Evolutionary conservation across 2,113 vertebrate species (phyloP).

Genomic region (Xiphorhynchus elegans): DNA sequence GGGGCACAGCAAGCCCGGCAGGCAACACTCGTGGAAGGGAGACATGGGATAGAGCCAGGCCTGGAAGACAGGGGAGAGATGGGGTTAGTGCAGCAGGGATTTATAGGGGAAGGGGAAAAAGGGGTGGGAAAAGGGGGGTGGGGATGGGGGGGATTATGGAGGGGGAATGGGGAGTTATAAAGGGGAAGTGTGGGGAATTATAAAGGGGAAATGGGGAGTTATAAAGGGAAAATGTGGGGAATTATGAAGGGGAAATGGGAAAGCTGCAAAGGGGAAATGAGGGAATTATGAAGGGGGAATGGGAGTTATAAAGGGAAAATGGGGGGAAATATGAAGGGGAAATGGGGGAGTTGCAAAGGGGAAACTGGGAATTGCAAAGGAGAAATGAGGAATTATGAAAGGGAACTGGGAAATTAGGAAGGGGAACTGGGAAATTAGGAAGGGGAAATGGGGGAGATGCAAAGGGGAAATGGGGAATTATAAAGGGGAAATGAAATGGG

Average conservation of each 20-base stretch:
- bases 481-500: no score
- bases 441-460: no score
- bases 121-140: no score
- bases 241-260: no score
- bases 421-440: neutral
- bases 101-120: no score
- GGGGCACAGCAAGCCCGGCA: neutral
- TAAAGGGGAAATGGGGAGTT: neutral
- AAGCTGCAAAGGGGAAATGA: no score
- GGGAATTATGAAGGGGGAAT: neutral
- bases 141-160: no score
- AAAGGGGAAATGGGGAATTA: neutral
- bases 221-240: no score
- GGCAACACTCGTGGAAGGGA: slow-evolving; percentile 16
- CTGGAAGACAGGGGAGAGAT: neutral
- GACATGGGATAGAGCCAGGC: slow-evolving; percentile 2
- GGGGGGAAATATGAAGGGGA: neutral
- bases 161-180: neutral
- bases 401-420: no score
- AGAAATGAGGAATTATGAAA: neutral
- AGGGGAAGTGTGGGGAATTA: neutral
- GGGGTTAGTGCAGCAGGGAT: neutral
- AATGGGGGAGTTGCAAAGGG: neutral
- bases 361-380: neutral
- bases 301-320: neutral